These are phyloP conservation scores for Drosophila elegans DNA, from an alignment of 1,140 invertebrate species.

Conservation along the genomic window DNA sequence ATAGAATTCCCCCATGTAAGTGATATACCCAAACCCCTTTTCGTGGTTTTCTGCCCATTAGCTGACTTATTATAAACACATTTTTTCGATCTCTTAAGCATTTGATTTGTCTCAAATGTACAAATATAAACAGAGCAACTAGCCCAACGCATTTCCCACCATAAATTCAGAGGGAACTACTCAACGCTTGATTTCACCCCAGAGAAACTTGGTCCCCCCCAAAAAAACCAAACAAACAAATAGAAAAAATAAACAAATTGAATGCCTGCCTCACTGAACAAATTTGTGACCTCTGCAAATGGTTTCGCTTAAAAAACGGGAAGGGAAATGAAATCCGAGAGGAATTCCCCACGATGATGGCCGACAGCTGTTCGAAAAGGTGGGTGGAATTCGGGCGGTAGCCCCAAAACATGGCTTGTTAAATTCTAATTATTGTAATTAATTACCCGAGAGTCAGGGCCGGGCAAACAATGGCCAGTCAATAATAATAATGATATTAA, in stretches of 20 bases:
- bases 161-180: conserved; percentile 65
- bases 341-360: conserved; percentile 16
- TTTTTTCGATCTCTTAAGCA: conserved; percentile 51
- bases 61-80: conserved; percentile 75
- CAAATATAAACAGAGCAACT: conserved; percentile 63
- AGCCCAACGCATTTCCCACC: conserved; percentile 63
- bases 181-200: conserved; percentile 39
- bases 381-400: neutral
- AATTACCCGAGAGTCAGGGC: conserved; percentile 67
- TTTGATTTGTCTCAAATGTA: conserved; percentile 62
- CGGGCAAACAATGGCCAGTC: conserved; percentile 66
- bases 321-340: conserved; percentile 43
- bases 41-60: conserved; percentile 58
- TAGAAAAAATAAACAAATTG: conserved; percentile 51
- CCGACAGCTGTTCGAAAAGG: conserved; percentile 18
- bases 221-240: conserved; percentile 18
- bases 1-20: conserved; percentile 33
- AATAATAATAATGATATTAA: conserved; percentile 78
- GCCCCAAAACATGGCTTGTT: conserved; percentile 50
- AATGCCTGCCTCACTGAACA: conserved; percentile 64
- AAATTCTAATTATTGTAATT: conserved; percentile 82
- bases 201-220: conserved; percentile 1
- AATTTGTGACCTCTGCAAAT: conserved; percentile 71
- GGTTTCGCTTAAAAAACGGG: conserved; percentile 39
- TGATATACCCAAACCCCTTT: conserved; percentile 64